phyloP scores from a whole-genome alignment of 2,888 invertebrate genomes.

The Notocelia uddmanniana region DNA sequence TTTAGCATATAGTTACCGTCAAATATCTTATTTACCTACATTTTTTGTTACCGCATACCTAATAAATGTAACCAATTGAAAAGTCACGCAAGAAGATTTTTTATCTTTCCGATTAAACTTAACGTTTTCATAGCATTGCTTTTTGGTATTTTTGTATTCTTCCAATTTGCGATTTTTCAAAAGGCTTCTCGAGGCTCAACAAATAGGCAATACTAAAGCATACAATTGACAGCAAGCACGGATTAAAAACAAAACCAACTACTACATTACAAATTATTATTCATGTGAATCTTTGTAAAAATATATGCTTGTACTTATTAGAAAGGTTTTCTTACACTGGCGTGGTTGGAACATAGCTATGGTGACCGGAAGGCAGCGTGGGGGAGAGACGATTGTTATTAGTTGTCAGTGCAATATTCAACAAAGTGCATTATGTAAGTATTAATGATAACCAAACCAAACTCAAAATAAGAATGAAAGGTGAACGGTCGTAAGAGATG shows the following conservation, averaged over 20 bases:
- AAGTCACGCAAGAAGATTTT: neutral
- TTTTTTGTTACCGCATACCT: neutral
- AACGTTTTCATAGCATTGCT: neutral
- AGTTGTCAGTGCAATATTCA: constrained; percentile 63
- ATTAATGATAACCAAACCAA: constrained; percentile 50
- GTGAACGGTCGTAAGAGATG: constrained; percentile 78
- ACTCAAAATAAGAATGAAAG: constrained; percentile 43
- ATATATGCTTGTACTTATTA: constrained; percentile 7
- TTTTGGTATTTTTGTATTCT: neutral
- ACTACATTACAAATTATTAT: constrained; percentile 15
- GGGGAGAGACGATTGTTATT: constrained; percentile 69
- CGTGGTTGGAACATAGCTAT: constrained; percentile 86
- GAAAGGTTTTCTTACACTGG: constrained; percentile 86
- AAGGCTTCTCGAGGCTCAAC: neutral
- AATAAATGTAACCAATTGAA: neutral
- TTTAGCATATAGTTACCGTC: too few relatives aligned
- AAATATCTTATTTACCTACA: neutral
- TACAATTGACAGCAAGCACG: constrained; percentile 29
- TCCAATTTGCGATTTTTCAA: constrained; percentile 16
- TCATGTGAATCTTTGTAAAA: constrained; percentile 2
- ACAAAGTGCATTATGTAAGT: constrained; percentile 37
- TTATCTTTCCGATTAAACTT: neutral
- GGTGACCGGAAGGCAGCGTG: constrained; percentile 82
- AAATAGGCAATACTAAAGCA: constrained; percentile 15
- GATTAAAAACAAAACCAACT: constrained; percentile 14